Evolutionary conservation across 2,113 vertebrate genomes (phyloP).

Genomic region (Trematomus loennbergii): DNA sequence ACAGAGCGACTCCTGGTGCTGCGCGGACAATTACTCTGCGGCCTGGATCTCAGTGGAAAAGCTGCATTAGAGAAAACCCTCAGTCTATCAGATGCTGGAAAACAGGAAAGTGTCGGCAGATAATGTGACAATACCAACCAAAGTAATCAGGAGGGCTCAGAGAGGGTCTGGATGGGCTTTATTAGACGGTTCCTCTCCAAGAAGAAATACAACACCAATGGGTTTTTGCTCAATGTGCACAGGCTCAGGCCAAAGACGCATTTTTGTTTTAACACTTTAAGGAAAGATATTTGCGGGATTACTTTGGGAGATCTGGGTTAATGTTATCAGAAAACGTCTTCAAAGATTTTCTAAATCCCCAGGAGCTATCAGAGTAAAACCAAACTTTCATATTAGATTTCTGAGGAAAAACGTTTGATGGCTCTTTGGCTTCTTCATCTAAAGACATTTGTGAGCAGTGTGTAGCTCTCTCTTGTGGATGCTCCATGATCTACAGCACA

Average conservation of each 20-base stretch:
- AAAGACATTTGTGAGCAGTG: background rate
- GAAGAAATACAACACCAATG: constrained; percentile 22
- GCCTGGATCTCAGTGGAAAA: constrained; percentile 71
- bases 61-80: constrained; percentile 67
- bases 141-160: constrained; percentile 51
- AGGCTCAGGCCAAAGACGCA: background rate
- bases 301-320: background rate
- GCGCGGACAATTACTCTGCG: constrained; percentile 75
- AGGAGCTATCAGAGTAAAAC: constrained; percentile 27
- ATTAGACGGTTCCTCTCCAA: constrained; percentile 66
- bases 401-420: background rate
- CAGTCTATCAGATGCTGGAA: constrained; percentile 60
- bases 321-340: constrained; percentile 20
- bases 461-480: background rate
- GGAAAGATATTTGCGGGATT: background rate
- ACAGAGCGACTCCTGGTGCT: constrained; percentile 80
- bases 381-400: constrained; percentile 19
- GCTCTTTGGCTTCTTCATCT: background rate
- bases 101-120: constrained; percentile 59
- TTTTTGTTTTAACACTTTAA: background rate
- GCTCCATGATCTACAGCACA: no score
- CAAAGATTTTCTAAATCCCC: constrained; percentile 22
- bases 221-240: background rate
- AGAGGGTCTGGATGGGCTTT: constrained; percentile 22
- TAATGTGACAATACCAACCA: constrained; percentile 65